Base-by-base conservation (phyloP, 2,888 invertebrate genomes). In the Stenchaetothrips biformis region DNA sequence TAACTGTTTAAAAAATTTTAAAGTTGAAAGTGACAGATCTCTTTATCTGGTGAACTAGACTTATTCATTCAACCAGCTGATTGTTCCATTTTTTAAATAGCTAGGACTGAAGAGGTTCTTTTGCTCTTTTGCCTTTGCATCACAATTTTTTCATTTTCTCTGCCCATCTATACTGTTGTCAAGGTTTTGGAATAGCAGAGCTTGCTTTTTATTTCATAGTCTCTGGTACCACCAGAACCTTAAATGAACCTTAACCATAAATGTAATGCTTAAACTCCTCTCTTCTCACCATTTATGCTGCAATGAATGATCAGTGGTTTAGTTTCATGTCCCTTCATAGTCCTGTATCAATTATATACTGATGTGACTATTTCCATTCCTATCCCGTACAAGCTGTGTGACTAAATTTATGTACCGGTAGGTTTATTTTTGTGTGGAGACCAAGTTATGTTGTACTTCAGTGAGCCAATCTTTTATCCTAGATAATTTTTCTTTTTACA, bases 401-500 rank as follows among this genome's bases (percentile, higher is more conserved):
- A 74, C 21, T 37, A 25, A 74, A 74, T 21, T 74, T 74, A 25
- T 74, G 67, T 74, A 74, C 21, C 4, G 67, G 21, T 74, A 25
- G 21, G n/a, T 74, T 74, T 74, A 37, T 37, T 37, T 37, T 21
- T 74, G 21, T 74, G 67, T 59, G 67, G 37, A 74, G 67, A 74
- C 67, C 67, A 74, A 74, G 67, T 74, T 74, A 74, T 74, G 67
- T 74, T 74, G 67, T 74, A 25, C 67, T 21, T 25, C 21, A 74
- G 67, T 74, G 67, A 74, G 11, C 67, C 21, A 74, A 21, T 37
- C 9, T 7, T 74, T 7, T 74, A 74, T 74, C 37, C 37, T 74
- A 74, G 67, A 21, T 74, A 11, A 7, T 25, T 21, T 74, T 7
- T 25, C 16, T 59, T 6, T 16, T 18, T 59, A 59, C 59, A 59